These are phyloP conservation scores for Apeira syringaria DNA, from an alignment of 2,888 invertebrate genomes.

Conservation along the genomic window DNA sequence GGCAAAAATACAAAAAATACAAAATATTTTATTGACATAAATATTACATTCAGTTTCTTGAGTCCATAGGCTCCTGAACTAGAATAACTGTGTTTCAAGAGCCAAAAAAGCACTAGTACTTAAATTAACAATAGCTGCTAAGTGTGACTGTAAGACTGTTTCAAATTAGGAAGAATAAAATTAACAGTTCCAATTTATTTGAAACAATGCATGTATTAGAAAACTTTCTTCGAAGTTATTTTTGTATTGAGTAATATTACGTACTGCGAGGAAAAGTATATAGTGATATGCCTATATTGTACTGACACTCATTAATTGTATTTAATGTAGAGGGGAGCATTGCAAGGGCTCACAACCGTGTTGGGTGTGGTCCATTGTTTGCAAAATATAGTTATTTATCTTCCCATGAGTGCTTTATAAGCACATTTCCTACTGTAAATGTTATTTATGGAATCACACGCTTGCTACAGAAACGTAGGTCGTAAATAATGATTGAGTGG, in stretches of 20 bases:
- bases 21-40: too few species aligned
- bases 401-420: conserved; percentile 53
- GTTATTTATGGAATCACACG: conserved; percentile 3
- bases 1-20: too few species aligned
- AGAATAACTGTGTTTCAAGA: too few species aligned
- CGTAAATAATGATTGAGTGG: conserved; percentile 1
- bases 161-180: too few species aligned
- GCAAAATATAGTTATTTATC: conserved; percentile 71
- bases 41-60: too few species aligned
- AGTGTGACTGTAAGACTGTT: too few species aligned
- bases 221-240: too few species aligned
- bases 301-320: conserved; percentile 73
- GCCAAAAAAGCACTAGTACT: too few species aligned
- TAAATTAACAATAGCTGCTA: too few species aligned
- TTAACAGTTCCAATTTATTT: too few species aligned
- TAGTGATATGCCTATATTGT: neutral
- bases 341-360: conserved; percentile 56
- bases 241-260: neutral
- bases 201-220: too few species aligned
- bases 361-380: conserved; percentile 67
- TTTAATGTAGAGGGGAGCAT: conserved; percentile 64
- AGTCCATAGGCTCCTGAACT: too few species aligned
- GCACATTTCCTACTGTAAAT: neutral
- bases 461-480: conserved; percentile 1
- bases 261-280: conserved; percentile 1